Base-by-base conservation (phyloP, 2,888 invertebrate species). In the Colostygia pectinataria region DNA sequence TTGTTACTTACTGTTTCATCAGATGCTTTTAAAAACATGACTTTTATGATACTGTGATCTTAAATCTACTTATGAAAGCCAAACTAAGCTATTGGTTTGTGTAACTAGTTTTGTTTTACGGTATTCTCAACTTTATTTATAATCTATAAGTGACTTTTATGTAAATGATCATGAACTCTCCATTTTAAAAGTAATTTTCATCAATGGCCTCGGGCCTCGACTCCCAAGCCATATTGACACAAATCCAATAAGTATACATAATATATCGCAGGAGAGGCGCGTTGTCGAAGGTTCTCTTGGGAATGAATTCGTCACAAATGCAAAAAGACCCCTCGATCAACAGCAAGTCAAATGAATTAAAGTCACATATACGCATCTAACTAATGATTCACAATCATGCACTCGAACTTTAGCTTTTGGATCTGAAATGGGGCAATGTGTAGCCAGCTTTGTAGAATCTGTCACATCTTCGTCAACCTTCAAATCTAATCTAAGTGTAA, bases 261-360 rank as follows among this genome's bases (percentile, higher is more conserved):
- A 43, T 50, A 44, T 59, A 61, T 62, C 44, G 51, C 51, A 49
- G 59, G 66, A 65, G 66, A 65, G 59, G 70, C 63, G 65, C 65
- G 74, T 66, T 80, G 83, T 80, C 87, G 81, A 84, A 80, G 83
- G 84, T 75, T 81, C 77, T 63, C 65, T 70, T 60, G 59, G 68
- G 60, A 70, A 69, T 77, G 74, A 72, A 71, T 71, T 70, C 68
- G 71, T 73, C 60, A 71, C 69, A 68, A 66, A 53, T 48, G 61
- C 71, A 67, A 69, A 63, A 59, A 64, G 76, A 83, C 67, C 85
- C 85, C 73, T 81, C 82, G 84, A 83, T 77, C 83, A 76, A 68
- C 73, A 81, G 84, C 89, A 89, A 89, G 89, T 89, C 89, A 89
- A 89, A 89, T 89, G 89, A 89, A 89, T 87, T 78, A 77, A 80